phyloP scores from a whole-genome alignment of 2,797 vertebrate species.

The Neomorphus geoffroyi region DNA sequence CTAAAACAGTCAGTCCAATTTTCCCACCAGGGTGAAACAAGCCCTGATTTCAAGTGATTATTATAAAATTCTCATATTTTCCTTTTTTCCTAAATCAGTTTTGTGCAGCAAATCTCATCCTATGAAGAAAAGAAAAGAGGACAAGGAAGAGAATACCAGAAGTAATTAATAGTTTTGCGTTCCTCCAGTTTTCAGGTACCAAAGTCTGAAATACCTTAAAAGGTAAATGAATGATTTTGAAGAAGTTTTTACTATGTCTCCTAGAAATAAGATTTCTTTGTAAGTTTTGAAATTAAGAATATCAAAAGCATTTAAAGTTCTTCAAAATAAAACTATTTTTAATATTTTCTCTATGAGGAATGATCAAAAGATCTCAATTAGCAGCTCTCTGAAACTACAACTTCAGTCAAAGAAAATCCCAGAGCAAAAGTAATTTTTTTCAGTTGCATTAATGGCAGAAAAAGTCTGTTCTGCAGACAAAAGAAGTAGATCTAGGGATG shows the following conservation, averaged over 20 bases:
- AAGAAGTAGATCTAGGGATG: neutral
- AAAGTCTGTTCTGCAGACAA: neutral
- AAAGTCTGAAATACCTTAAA: neutral
- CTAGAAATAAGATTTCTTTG: neutral
- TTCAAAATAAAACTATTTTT: neutral
- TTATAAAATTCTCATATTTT: neutral
- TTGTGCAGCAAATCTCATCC: neutral
- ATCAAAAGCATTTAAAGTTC: neutral
- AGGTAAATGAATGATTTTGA: neutral
- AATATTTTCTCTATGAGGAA: neutral
- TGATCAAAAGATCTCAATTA: neutral
- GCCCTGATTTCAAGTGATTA: neutral
- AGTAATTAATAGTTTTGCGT: neutral
- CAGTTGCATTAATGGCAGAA: neutral
- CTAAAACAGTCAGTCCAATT: neutral
- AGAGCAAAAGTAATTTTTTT: neutral
- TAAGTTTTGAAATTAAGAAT: neutral
- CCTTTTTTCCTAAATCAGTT: neutral
- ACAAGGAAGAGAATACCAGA: neutral
- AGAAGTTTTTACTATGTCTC: neutral
- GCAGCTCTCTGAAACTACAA: neutral
- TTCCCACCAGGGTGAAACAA: neutral
- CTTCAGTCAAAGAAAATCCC: neutral
- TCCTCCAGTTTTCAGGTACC: neutral
- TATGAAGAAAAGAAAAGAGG: neutral